Percentiles rank a stretch among this genome's conserved stretches.
phyloP scores from a whole-genome alignment of 2,888 invertebrate genomes.

The Disparrhopalites patrizii region DNA sequence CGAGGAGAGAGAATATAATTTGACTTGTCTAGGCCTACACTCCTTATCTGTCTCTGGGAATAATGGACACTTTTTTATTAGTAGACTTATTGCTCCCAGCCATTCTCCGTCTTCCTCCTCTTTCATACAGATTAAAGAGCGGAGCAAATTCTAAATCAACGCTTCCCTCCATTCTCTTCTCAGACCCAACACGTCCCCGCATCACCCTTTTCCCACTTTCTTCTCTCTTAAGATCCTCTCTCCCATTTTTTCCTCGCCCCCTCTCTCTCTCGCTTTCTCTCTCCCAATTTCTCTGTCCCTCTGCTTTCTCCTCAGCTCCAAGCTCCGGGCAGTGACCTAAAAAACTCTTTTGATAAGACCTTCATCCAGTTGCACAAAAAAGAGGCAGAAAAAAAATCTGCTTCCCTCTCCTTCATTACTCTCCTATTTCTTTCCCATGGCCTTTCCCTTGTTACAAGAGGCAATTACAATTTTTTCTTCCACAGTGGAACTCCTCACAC shows the following conservation, averaged over 20 bases:
- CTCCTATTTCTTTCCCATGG: no score
- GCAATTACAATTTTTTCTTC: no score
- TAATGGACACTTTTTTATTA: conserved; percentile 4
- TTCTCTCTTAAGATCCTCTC: background rate
- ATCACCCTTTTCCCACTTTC: background rate
- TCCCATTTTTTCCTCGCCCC: background rate
- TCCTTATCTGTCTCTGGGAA: background rate
- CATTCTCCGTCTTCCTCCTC: background rate
- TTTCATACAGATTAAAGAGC: background rate
- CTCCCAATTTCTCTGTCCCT: background rate
- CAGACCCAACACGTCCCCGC: background rate
- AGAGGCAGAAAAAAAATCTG: background rate
- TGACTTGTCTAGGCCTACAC: no score
- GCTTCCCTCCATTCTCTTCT: background rate
- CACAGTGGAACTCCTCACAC: no score
- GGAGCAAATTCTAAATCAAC: background rate
- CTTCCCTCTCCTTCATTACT: no score
- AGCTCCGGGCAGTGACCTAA: background rate
- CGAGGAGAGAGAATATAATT: no score
- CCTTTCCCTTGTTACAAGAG: no score
- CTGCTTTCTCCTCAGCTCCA: no score
- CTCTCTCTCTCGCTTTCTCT: background rate
- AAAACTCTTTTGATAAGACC: background rate
- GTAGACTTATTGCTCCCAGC: background rate
- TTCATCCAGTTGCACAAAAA: background rate